These are phyloP conservation scores for Pterophyllum scalare DNA, from an alignment of 2,113 vertebrate genomes.

Conservation along the genomic window DNA sequence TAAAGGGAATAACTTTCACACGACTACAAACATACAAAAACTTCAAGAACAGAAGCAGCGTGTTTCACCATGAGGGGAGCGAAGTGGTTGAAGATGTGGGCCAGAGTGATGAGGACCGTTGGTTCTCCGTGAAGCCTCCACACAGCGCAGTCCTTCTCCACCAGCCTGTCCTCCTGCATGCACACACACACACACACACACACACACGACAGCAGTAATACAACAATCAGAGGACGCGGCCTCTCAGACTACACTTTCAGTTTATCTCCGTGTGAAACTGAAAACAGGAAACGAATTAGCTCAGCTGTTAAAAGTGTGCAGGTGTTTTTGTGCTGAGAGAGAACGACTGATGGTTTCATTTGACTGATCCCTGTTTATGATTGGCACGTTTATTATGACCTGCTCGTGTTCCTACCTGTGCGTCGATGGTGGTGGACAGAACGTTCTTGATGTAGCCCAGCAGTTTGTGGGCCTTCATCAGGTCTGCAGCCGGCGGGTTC, in stretches of 20 bases:
- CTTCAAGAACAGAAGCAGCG: not conserved
- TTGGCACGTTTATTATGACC: too few relatives aligned
- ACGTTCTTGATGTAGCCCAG: slow-evolving; percentile 90
- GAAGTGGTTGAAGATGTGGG: slow-evolving; percentile 95
- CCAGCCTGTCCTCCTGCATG: slow-evolving; percentile 87
- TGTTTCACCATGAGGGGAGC: slow-evolving; percentile 92
- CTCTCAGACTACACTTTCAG: not conserved
- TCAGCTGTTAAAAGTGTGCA: too few relatives aligned
- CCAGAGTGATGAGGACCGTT: slow-evolving; percentile 88
- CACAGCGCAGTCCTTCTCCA: slow-evolving; percentile 82
- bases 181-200: not conserved
- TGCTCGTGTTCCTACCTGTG: slow-evolving; percentile 59
- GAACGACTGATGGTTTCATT: too few relatives aligned
- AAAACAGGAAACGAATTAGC: not conserved
- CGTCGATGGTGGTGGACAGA: slow-evolving; percentile 86
- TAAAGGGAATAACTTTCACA: not conserved
- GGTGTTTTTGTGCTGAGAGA: too few relatives aligned
- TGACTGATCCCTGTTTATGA: too few relatives aligned
- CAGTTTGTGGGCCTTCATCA: slow-evolving; percentile 88
- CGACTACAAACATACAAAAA: too few relatives aligned
- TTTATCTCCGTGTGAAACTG: not conserved
- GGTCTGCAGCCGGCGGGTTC: slow-evolving; percentile 87
- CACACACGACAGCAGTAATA: not conserved
- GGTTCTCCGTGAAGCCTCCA: slow-evolving; percentile 93
- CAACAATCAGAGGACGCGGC: not conserved